Conservation (phyloP, 1,140 invertebrate genomes). For the Atta colombica region DNA sequence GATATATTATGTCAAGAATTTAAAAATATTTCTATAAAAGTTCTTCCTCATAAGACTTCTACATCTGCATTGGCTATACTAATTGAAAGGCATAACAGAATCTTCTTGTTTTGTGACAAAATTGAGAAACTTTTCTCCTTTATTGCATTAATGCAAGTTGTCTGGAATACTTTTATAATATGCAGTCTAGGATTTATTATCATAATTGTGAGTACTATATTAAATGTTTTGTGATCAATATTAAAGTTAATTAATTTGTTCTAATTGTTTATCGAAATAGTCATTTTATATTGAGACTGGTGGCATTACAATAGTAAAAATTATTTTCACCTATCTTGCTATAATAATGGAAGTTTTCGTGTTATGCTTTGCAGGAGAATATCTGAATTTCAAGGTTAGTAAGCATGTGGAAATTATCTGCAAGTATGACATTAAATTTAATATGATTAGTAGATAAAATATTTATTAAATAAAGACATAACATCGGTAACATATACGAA, state of each 20-base stretch:
- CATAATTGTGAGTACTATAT: neutral
- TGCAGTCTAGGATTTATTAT: constrained; percentile 30
- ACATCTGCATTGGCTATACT: neutral
- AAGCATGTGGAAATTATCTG: neutral
- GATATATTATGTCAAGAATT: constrained; percentile 58
- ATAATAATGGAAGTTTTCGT: constrained; percentile 38
- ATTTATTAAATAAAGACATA: too few species aligned
- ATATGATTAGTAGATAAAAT: neutral
- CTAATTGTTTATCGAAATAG: neutral
- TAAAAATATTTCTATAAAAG: neutral
- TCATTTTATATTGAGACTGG: neutral
- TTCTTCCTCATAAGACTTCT: neutral
- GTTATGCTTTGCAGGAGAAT: constrained; percentile 54
- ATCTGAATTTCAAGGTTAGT: constrained; percentile 52
- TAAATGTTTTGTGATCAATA: neutral
- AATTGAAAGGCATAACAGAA: constrained; percentile 31
- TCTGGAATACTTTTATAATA: constrained; percentile 15
- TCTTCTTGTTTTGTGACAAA: constrained; percentile 20
- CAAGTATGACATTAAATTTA: neutral
- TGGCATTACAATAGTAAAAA: neutral
- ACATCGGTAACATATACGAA: too few species aligned
- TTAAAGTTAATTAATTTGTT: neutral
- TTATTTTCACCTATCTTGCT: constrained; percentile 14
- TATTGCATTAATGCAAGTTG: constrained; percentile 32
- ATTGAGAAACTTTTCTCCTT: constrained; percentile 35